These are phyloP conservation scores for Pterois miles DNA, from an alignment of 2,797 vertebrate genomes.

Conservation along the genomic window DNA sequence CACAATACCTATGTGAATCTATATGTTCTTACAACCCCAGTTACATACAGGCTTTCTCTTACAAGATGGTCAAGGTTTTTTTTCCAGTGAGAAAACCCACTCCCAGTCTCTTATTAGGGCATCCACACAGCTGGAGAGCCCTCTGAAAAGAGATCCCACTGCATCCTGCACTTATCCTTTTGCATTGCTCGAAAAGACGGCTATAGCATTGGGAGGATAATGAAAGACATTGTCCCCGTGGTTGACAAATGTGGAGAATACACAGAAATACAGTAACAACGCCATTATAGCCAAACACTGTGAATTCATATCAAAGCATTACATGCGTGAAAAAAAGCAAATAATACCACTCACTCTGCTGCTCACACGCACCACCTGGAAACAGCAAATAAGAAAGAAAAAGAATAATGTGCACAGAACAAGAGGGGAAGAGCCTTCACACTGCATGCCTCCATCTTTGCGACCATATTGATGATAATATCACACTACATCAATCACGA, in stretches of 20 bases:
- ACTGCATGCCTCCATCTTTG: constrained; percentile 32
- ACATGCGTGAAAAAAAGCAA: constrained; percentile 56
- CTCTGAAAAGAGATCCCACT: constrained; percentile 40
- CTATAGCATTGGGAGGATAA: constrained; percentile 58
- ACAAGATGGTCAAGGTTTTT: constrained; percentile 9
- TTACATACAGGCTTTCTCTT: background rate
- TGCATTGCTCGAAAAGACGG: constrained; percentile 58
- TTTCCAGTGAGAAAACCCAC: constrained; percentile 18
- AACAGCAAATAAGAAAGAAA: constrained; percentile 18
- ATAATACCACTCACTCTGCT: constrained; percentile 43
- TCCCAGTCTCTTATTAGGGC: constrained; percentile 35
- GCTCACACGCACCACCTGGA: constrained; percentile 36
- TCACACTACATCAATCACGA: constrained; percentile 61
- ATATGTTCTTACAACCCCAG: no score
- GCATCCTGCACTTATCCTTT: constrained; percentile 45
- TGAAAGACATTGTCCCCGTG: constrained; percentile 61
- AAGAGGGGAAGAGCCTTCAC: constrained; percentile 41
- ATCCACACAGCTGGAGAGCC: constrained; percentile 25
- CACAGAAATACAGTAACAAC: constrained; percentile 61
- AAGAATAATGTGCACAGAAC: constrained; percentile 31
- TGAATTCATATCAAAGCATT: constrained; percentile 54
- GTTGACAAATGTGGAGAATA: constrained; percentile 69
- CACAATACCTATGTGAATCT: no score
- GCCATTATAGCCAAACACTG: constrained; percentile 58
- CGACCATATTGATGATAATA: constrained; percentile 59